A percentile compares a stretch with the other conserved stretches of the same genome.
phyloP scores from a whole-genome alignment of 2,888 invertebrate species.

The Eurois occulta region DNA sequence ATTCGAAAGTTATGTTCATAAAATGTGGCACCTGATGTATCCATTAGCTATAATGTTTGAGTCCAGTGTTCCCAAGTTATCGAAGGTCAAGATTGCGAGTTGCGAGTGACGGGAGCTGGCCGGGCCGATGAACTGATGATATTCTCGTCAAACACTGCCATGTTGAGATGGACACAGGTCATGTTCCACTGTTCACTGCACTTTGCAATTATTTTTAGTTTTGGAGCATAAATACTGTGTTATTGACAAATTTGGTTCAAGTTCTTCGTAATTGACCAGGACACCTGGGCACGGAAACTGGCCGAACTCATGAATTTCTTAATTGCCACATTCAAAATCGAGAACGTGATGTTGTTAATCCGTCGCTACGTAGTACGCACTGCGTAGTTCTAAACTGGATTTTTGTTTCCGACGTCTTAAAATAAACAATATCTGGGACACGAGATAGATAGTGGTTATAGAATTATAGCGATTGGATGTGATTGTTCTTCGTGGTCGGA shows the following conservation, averaged over 20 bases:
- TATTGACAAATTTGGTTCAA: neutral
- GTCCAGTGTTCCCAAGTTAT: conserved; percentile 73
- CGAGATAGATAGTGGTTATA: conserved; percentile 9
- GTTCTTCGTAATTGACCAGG: neutral
- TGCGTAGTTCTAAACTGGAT: conserved; percentile 37
- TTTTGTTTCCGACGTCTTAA: conserved; percentile 22
- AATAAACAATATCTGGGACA: conserved; percentile 31
- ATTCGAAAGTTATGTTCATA: conserved; percentile 32
- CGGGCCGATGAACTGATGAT: conserved; percentile 69
- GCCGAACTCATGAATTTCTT: neutral
- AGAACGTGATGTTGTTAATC: neutral
- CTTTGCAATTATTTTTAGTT: conserved; percentile 4
- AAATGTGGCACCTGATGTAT: conserved; percentile 50
- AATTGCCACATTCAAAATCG: neutral
- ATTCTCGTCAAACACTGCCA: conserved; percentile 34
- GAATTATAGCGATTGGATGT: conserved; percentile 22
- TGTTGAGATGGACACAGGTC: conserved; percentile 21
- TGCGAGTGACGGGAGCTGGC: conserved; percentile 37
- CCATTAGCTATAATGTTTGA: conserved; percentile 53
- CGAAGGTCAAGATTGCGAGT: conserved; percentile 75
- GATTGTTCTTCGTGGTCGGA: conserved; percentile 29
- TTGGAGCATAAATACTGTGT: neutral
- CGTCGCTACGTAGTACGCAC: conserved; percentile 13
- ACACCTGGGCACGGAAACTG: too few relatives aligned
- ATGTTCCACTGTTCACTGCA: conserved; percentile 29